phyloP scores from a whole-genome alignment of 2,888 invertebrate genomes.

The Aelia acuminata region DNA sequence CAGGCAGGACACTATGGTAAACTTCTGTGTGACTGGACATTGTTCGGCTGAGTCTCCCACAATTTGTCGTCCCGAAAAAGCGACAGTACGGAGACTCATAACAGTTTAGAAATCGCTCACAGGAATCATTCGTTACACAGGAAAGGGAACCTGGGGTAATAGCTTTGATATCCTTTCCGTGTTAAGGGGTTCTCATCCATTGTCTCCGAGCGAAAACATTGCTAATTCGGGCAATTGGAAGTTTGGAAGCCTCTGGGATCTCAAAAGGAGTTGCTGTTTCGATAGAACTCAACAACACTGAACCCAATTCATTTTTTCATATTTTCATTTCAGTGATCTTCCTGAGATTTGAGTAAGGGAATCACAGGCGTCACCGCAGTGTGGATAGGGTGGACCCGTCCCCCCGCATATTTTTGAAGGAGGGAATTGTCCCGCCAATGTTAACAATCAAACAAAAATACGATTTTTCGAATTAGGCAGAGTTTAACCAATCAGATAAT shows the following conservation, averaged over 20 bases:
- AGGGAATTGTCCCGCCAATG: no score
- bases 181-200: not conserved
- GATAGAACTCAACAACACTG: no score
- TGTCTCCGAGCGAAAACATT: not conserved
- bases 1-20: not conserved
- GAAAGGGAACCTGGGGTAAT: not conserved
- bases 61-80: not conserved
- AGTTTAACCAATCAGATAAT: no score
- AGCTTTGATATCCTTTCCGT: not conserved
- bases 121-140: not conserved
- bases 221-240: not conserved
- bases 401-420: no score
- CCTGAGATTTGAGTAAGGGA: no score
- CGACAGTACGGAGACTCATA: constrained; percentile 6
- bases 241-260: not conserved
- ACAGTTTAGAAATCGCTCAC: constrained; percentile 4
- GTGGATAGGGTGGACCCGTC: no score
- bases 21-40: not conserved
- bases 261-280: no score
- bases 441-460: no score
- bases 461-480: no score
- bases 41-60: not conserved
- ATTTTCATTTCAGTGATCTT: no score
- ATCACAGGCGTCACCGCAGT: no score
- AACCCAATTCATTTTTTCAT: no score